These are phyloP conservation scores for Mirounga angustirostris DNA, from an alignment of 2,113 vertebrate species.

Conservation along the genomic window DNA sequence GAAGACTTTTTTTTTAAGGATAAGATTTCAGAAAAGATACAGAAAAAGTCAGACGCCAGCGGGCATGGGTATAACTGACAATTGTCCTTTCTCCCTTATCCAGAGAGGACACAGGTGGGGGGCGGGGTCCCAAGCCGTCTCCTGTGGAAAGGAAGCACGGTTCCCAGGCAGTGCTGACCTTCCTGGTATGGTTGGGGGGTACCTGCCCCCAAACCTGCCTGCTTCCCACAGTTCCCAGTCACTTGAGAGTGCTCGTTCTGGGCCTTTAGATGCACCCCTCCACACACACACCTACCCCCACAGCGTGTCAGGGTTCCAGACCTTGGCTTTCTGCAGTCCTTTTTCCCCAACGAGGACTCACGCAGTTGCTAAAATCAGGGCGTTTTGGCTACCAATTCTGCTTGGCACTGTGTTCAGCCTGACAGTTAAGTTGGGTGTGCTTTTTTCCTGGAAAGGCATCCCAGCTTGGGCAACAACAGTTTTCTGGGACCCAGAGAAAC, in stretches of 20 bases:
- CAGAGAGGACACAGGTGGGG: background rate
- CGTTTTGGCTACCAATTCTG: background rate
- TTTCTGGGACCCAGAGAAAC: background rate
- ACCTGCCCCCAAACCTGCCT: background rate
- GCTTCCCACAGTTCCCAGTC: background rate
- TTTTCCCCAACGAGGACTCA: background rate
- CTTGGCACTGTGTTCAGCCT: background rate
- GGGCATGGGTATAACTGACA: background rate
- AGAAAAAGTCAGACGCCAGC: background rate
- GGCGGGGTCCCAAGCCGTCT: fast-evolving
- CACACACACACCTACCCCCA: no score
- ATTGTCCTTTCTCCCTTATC: background rate
- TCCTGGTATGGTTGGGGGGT: background rate
- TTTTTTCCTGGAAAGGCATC: background rate
- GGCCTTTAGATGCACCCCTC: background rate
- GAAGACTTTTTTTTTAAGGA: slow-evolving; percentile 1
- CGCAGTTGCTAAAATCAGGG: background rate
- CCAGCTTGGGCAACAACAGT: background rate
- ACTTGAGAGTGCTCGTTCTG: background rate
- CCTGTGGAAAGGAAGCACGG: fast-evolving
- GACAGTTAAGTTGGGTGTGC: background rate
- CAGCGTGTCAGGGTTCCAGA: background rate
- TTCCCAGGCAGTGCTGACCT: background rate
- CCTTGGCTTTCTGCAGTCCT: background rate
- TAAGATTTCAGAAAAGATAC: slow-evolving; percentile 66